Conservation (phyloP, 2,113 vertebrate species). For the Megaceryle torquata region DNA sequence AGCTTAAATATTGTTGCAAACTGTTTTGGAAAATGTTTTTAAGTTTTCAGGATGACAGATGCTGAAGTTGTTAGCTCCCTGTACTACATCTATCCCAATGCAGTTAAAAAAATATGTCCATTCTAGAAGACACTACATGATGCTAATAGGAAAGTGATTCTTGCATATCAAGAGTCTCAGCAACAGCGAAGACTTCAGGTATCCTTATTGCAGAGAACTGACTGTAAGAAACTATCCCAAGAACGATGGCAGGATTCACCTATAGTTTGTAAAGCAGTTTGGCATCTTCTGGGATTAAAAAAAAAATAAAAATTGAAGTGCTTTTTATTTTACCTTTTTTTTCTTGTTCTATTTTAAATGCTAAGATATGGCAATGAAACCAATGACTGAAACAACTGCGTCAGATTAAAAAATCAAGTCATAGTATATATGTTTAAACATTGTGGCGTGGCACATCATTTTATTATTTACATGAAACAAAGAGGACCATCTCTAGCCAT, state of each 20-base stretch:
- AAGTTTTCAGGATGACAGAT: not conserved
- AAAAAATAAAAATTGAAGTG: not conserved
- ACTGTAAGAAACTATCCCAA: not conserved
- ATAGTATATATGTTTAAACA: not conserved
- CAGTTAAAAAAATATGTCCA: not conserved
- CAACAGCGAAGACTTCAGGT: not conserved
- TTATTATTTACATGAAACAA: constrained; percentile 26
- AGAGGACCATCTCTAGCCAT: constrained; percentile 34
- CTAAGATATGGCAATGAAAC: not conserved
- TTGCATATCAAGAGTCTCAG: not conserved
- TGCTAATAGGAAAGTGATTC: not conserved
- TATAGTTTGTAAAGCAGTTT: not conserved
- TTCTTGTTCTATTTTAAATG: not conserved
- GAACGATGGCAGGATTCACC: not conserved
- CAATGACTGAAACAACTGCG: not conserved
- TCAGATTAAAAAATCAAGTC: not conserved
- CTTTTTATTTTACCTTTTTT: not conserved
- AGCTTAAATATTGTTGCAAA: not conserved
- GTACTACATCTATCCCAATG: not conserved
- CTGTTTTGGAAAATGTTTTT: not conserved
- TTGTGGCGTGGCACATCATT: not conserved
- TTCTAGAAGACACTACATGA: not conserved
- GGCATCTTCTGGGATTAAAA: not conserved
- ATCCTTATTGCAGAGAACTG: not conserved
- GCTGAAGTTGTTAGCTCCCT: not conserved